Conservation (phyloP, 1,140 invertebrate genomes). For the Parapsyche elsis region DNA sequence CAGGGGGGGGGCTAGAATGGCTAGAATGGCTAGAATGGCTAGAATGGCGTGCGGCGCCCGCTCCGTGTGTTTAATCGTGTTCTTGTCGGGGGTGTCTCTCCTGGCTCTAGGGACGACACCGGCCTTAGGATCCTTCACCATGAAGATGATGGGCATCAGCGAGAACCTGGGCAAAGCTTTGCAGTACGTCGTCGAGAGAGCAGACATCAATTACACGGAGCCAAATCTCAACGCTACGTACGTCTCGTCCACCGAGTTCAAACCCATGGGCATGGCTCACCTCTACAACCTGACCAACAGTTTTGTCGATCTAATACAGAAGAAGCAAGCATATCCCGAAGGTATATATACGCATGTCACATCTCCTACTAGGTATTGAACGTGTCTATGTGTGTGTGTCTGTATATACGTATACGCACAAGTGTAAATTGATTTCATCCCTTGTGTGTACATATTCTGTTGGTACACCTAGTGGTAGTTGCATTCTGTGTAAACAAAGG, state of each 20-base stretch:
- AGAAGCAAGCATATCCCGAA: conserved; percentile 65
- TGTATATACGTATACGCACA: no score
- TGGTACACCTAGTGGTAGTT: no score
- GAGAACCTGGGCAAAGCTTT: conserved; percentile 59
- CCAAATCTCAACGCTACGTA: conserved; percentile 67
- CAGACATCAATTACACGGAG: conserved; percentile 62
- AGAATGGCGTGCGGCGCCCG: not conserved
- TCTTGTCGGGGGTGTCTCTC: not conserved
- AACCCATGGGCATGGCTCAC: conserved; percentile 75
- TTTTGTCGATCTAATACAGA: conserved; percentile 70
- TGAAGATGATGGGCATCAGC: conserved; percentile 57
- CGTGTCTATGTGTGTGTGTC: no score
- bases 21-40: no score
- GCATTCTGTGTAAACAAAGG: no score
- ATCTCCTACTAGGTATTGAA: no score
- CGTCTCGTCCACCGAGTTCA: conserved; percentile 69
- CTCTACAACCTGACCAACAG: conserved; percentile 74
- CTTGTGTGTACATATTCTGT: no score
- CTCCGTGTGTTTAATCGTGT: not conserved
- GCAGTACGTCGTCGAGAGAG: conserved; percentile 59
- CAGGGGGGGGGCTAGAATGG: no score
- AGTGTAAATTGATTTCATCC: no score
- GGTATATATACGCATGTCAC: conserved; percentile 56
- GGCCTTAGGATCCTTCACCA: conserved; percentile 49
- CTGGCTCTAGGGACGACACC: not conserved